Conservation (phyloP, 2,113 vertebrate species). For the Corythaeola cristata region DNA sequence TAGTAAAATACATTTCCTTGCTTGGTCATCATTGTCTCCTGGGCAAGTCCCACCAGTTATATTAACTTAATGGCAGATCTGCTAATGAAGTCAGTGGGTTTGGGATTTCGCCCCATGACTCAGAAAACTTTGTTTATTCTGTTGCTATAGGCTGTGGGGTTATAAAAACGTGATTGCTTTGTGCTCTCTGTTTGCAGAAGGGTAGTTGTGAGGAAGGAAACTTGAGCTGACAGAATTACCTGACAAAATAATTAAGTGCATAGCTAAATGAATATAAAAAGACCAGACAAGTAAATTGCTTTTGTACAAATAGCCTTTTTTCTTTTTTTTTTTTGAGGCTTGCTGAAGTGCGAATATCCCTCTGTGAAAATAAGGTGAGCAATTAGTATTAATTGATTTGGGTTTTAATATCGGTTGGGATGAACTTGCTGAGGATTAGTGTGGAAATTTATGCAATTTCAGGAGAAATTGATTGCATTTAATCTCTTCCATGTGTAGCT, state of each 20-base stretch:
- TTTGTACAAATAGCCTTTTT: conserved; percentile 17
- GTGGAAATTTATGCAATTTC: not conserved
- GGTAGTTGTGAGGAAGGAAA: not conserved
- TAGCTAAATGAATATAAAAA: not conserved
- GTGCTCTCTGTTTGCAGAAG: not conserved
- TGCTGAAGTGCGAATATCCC: not conserved
- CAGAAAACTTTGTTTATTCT: not conserved
- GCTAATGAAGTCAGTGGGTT: not conserved
- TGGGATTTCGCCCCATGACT: not conserved
- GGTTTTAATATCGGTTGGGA: not conserved
- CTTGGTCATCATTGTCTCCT: not conserved
- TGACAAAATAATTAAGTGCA: conserved; percentile 35
- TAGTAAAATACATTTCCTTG: not conserved
- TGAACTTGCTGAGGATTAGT: not conserved
- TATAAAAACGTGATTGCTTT: not conserved
- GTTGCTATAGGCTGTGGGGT: not conserved
- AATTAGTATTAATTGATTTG: conserved; percentile 34
- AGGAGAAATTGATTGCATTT: not conserved
- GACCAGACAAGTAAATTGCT: not conserved
- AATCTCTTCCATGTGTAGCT: not conserved
- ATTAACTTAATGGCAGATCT: not conserved
- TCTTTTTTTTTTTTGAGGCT: not conserved
- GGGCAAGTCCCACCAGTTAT: not conserved
- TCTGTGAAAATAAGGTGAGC: conserved; percentile 23
- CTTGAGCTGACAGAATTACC: not conserved